Conservation (phyloP, 2,888 invertebrate species). For the Diplolepis rosae region DNA sequence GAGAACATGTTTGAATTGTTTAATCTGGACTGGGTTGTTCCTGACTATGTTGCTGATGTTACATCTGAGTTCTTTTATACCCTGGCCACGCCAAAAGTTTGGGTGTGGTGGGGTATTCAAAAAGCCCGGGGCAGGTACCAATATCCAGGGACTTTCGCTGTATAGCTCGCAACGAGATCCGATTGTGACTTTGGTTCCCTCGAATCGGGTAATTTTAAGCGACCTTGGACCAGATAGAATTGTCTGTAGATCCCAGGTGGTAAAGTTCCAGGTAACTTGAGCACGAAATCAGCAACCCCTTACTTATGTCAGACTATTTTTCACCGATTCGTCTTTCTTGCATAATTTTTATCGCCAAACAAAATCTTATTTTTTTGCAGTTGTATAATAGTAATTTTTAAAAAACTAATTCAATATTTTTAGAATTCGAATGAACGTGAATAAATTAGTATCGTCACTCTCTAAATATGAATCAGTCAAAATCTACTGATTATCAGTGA, state of each 20-base stretch:
- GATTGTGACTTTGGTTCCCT: conserved; percentile 39
- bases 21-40: conserved; percentile 41
- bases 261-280: not conserved
- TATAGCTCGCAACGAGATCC: conserved; percentile 42
- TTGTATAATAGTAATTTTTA: too few relatives aligned
- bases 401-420: too few relatives aligned
- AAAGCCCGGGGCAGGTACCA: conserved; percentile 49
- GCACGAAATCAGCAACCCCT: not conserved
- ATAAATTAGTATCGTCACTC: too few relatives aligned
- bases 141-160: conserved; percentile 48
- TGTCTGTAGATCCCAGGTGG: conserved; percentile 47
- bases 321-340: not conserved
- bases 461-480: too few relatives aligned
- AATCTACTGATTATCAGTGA: too few relatives aligned
- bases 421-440: too few relatives aligned
- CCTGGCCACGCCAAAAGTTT: conserved; percentile 44
- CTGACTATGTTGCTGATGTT: conserved; percentile 44
- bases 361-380: too few relatives aligned
- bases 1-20: conserved; percentile 48
- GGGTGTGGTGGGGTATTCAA: conserved; percentile 53
- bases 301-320: conserved; percentile 9
- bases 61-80: conserved; percentile 61
- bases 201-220: conserved; percentile 46
- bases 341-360: not conserved
- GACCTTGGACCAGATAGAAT: conserved; percentile 56